Conservation (phyloP, 2,113 vertebrate species). For the Forbesichthys agassizii region DNA sequence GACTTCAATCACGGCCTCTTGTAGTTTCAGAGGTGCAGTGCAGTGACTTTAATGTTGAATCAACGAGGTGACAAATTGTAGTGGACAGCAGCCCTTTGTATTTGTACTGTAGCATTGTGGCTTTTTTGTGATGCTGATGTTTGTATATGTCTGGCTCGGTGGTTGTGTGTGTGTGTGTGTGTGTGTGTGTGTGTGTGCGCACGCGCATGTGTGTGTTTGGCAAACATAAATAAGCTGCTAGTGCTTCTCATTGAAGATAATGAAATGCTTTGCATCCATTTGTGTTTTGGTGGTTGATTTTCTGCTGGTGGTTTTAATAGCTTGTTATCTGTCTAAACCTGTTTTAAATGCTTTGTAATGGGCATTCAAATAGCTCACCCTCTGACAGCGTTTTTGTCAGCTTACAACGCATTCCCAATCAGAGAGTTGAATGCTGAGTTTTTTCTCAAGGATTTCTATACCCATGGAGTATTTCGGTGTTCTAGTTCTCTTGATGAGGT, state of each 20-base stretch:
- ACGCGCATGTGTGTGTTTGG: conserved; percentile 22
- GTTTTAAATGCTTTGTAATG: conserved; percentile 60
- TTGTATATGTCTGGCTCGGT: background rate
- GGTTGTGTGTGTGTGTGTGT: conserved; percentile 12
- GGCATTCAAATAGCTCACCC: conserved; percentile 44
- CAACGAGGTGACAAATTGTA: conserved; percentile 75
- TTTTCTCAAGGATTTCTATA: conserved; percentile 38
- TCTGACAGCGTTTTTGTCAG: conserved; percentile 28
- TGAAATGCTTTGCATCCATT: conserved; percentile 61
- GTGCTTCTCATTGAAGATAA: conserved; percentile 49
- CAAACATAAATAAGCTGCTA: conserved; percentile 43
- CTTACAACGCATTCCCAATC: background rate
- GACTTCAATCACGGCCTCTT: conserved; percentile 67
- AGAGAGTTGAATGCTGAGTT: background rate
- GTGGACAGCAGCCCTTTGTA: conserved; percentile 69
- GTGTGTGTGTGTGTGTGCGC: background rate
- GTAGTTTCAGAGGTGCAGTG: conserved; percentile 66
- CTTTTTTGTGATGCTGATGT: conserved; percentile 36
- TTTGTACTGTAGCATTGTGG: conserved; percentile 58
- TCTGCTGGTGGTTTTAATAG: conserved; percentile 58
- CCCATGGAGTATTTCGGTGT: background rate
- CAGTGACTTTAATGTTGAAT: conserved; percentile 69
- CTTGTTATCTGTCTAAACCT: conserved; percentile 62
- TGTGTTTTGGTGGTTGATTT: conserved; percentile 59
- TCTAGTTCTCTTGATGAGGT: too few species aligned